These are phyloP conservation scores for Hartigia nigra DNA, from an alignment of 2,888 invertebrate genomes.

Conservation along the genomic window DNA sequence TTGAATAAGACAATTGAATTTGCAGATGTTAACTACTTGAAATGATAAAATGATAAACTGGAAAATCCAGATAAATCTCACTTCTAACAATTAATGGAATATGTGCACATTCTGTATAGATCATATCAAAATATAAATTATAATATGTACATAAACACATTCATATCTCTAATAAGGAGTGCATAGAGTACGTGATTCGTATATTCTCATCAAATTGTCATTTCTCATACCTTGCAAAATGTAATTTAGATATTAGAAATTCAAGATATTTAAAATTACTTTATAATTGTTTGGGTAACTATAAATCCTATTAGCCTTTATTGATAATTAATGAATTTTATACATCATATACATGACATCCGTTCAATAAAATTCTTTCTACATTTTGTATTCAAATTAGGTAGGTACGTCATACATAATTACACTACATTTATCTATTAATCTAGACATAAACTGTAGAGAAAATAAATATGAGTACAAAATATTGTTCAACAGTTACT, in stretches of 20 bases:
- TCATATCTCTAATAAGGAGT: too few species aligned
- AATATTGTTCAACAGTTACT: background rate
- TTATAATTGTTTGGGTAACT: background rate
- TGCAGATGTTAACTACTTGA: too few species aligned
- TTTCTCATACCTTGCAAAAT: background rate
- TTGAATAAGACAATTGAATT: too few species aligned
- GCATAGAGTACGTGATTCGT: too few species aligned
- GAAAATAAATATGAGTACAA: background rate
- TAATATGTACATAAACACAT: too few species aligned
- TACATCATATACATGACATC: background rate
- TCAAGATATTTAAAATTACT: background rate
- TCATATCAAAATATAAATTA: too few species aligned
- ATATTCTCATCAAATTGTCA: background rate
- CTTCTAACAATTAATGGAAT: too few species aligned
- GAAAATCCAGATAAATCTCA: too few species aligned
- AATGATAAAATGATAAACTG: too few species aligned
- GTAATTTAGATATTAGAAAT: background rate
- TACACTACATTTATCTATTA: background rate
- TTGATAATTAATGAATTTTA: background rate
- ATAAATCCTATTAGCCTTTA: background rate
- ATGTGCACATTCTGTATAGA: too few species aligned
- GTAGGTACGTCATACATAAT: background rate
- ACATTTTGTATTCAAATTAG: background rate
- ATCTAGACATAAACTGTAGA: background rate
- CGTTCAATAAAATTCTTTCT: background rate